These are phyloP conservation scores for Nomada ferruginata DNA, from an alignment of 2,888 invertebrate genomes.

Conservation along the genomic window DNA sequence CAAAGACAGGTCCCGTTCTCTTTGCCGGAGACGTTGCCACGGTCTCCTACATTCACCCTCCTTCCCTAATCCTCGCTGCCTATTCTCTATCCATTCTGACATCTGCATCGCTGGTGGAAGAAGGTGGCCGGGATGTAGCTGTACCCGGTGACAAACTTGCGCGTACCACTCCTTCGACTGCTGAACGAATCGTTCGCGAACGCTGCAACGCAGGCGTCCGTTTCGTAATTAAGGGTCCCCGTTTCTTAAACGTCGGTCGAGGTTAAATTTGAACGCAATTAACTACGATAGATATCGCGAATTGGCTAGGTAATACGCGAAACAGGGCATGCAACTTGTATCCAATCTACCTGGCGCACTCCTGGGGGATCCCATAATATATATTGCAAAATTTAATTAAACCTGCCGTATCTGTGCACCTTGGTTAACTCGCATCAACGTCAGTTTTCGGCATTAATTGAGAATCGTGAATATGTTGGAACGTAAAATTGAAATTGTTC, in stretches of 20 bases:
- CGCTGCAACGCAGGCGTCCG: too few species aligned
- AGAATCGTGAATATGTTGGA: neutral
- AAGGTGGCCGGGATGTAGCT: conserved; percentile 47
- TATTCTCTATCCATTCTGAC: neutral
- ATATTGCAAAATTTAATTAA: conserved; percentile 62
- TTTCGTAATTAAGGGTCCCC: too few species aligned
- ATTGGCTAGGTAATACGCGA: conserved; percentile 24
- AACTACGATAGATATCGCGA: conserved; percentile 33
- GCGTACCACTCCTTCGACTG: conserved; percentile 29
- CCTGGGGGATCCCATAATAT: conserved; percentile 42
- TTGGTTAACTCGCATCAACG: conserved; percentile 33
- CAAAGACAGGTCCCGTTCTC: conserved; percentile 44
- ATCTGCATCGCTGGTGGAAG: conserved; percentile 26
- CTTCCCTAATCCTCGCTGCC: neutral
- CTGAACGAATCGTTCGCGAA: too few species aligned
- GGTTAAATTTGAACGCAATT: conserved; percentile 8
- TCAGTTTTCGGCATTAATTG: conserved; percentile 51
- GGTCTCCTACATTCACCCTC: conserved; percentile 52
- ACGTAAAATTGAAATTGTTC: conserved; percentile 20
- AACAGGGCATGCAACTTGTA: conserved; percentile 29
- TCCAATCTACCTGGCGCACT: conserved; percentile 41
- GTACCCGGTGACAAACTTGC: conserved; percentile 61
- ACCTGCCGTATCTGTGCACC: conserved; percentile 36
- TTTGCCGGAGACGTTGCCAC: conserved; percentile 61
- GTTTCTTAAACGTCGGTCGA: too few species aligned